phyloP scores from a whole-genome alignment of 2,797 vertebrate genomes.

The Denticeps clupeoides region DNA sequence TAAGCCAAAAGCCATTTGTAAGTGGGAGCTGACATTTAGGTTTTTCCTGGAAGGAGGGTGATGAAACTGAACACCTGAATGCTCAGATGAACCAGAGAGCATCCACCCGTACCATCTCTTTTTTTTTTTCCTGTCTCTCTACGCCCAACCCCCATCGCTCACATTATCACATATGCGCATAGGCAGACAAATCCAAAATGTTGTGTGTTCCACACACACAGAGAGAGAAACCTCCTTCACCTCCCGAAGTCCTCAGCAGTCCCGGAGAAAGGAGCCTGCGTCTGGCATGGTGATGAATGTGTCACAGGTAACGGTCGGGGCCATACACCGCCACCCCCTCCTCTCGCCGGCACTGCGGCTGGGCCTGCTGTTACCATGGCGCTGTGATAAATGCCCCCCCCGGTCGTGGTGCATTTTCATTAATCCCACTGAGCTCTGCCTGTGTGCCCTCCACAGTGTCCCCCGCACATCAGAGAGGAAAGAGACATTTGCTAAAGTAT shows the following conservation, averaged over 20 bases:
- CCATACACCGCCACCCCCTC: not conserved
- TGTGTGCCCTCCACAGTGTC: constrained; percentile 1
- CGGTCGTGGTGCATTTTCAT: constrained; percentile 9
- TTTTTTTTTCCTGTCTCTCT: too few species aligned
- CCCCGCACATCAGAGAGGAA: not conserved
- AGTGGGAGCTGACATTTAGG: constrained; percentile 6
- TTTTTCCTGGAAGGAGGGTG: constrained; percentile 6
- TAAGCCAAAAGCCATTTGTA: not conserved
- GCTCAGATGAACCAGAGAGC: not conserved
- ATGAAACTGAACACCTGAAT: constrained; percentile 2
- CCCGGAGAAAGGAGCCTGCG: not conserved
- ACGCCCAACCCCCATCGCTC: too few species aligned
- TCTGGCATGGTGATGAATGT: constrained; percentile 9
- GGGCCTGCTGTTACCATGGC: constrained; percentile 3
- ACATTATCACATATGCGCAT: constrained; percentile 8
- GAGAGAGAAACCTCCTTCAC: not conserved
- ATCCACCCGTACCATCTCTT: too few species aligned
- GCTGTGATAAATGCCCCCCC: constrained; percentile 13
- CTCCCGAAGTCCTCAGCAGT: not conserved
- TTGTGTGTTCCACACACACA: not conserved
- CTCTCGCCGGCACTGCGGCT: constrained; percentile 1
- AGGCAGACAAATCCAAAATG: constrained; percentile 8
- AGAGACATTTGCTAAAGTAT: too few species aligned
- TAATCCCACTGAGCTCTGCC: constrained; percentile 3
- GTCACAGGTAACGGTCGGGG: constrained; percentile 8